Conservation (phyloP, 2,113 vertebrate species). For the Hucho hucho region DNA sequence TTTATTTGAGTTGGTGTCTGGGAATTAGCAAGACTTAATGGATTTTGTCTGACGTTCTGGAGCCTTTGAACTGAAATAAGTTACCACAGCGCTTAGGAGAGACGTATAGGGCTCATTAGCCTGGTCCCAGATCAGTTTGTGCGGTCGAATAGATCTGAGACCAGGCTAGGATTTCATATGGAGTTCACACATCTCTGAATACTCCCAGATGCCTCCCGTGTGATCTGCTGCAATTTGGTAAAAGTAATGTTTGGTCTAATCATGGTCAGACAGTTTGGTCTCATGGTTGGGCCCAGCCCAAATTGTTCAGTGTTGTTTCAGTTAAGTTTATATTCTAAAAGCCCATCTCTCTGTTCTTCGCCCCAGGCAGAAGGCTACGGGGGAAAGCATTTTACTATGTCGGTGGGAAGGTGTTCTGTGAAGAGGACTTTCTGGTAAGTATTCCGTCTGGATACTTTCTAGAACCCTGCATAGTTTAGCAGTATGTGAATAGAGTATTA, state of each 20-base stretch:
- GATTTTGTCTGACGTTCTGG: conserved; percentile 50
- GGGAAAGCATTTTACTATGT: conserved; percentile 98
- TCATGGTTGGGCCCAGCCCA: too few relatives aligned
- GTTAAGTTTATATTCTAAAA: background rate
- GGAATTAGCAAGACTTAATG: conserved; percentile 52
- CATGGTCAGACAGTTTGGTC: too few relatives aligned
- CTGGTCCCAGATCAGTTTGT: too few relatives aligned
- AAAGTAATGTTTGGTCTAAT: conserved; percentile 3
- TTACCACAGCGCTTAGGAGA: conserved; percentile 23
- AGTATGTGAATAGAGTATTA: background rate
- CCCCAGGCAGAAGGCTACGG: conserved; percentile 79
- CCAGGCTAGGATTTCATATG: conserved; percentile 30
- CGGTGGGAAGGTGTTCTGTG: conserved; percentile 94
- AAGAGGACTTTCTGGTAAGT: conserved; percentile 97
- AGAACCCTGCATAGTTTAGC: too few relatives aligned
- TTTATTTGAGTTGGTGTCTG: conserved; percentile 51
- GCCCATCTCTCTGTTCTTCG: background rate
- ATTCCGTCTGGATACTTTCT: background rate
- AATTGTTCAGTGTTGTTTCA: background rate
- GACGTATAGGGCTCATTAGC: conserved; percentile 7
- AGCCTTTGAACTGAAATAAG: conserved; percentile 56
- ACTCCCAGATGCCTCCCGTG: background rate
- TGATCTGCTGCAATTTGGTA: conserved; percentile 19
- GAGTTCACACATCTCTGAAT: background rate
- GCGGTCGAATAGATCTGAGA: too few relatives aligned